Base-by-base conservation (phyloP, 2,113 vertebrate species). In the Turdus rufiventris region DNA sequence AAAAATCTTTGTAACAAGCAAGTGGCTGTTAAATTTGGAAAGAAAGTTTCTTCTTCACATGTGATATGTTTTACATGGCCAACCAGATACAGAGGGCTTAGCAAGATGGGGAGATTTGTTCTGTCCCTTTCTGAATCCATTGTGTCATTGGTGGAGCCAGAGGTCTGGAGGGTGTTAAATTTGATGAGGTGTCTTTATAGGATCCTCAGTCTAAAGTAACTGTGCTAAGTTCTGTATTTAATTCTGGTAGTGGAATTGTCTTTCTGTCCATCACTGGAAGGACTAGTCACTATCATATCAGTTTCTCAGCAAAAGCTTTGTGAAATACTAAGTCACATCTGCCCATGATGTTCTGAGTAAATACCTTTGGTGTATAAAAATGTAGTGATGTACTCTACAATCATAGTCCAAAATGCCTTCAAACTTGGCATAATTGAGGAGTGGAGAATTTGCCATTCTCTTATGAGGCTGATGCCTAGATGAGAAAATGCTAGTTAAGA, bases 11-110 rank as follows among this genome's bases (percentile, higher is more conserved):
- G 9, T 47, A 34, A 54, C 23, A 50, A 57, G 48, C 51, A 73
- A 65, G 65, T 4, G 10, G 23, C 29, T 78, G n/a, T 68, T 87
- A 61, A 42, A 3, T 17, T 20, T 48, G 42, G n/a, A 40, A 72
- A 58, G n/a, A 26, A 67, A 61, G 19, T 57, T 91, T 53, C 33
- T 71, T 62, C 51, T 84, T 84, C n/a, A 17, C 13, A 21, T 61
- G 38, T 63, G 61, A 29, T 51, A 5, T 0, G 0, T 34, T 8
- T 56, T 21, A 38, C 0, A 4, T 79, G 67, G 63, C 45, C 20
- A 33, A 8, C 13, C 18, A 73, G 42, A 28, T 29, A 18, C 26
- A 68, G 74, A 31, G 23, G 45, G 56, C 20, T 65, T 79, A 14
- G 16, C 47, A 58, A 50, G 47, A 31, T 34, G 4, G 26, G 16